Percentiles rank a stretch among this genome's conserved stretches.
These are phyloP conservation scores for Aphelinus atriplicis DNA, from an alignment of 1,140 invertebrate genomes.

Conservation along the genomic window DNA sequence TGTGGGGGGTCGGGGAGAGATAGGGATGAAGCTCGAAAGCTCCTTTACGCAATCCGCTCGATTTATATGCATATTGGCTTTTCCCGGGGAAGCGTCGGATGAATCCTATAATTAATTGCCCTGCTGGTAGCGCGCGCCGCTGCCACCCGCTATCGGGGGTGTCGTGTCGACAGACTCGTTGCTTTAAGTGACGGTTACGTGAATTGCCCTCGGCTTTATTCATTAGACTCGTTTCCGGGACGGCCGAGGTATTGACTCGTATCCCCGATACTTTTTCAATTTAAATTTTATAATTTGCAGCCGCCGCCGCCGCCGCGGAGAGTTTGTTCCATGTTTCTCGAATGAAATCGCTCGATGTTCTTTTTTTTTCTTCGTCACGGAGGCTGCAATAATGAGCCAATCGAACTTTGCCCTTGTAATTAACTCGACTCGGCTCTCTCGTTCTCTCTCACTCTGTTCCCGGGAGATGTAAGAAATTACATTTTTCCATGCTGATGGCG, in stretches of 20 bases:
- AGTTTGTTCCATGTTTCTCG: not conserved
- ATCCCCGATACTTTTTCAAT: slow-evolving; percentile 11
- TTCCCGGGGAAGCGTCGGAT: slow-evolving; percentile 19
- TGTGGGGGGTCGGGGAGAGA: slow-evolving; percentile 18
- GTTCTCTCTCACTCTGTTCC: no score
- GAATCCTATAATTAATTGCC: slow-evolving; percentile 40
- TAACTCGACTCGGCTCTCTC: no score
- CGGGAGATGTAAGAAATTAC: no score
- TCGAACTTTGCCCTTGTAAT: no score
- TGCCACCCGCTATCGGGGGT: not conserved
- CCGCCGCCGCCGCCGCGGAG: not conserved
- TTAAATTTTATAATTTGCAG: slow-evolving; percentile 9
- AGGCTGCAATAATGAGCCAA: no score
- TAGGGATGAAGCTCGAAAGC: slow-evolving; percentile 15
- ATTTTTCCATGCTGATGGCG: no score
- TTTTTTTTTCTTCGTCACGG: no score
- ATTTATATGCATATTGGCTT: slow-evolving; percentile 42
- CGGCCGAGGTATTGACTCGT: slow-evolving; percentile 23
- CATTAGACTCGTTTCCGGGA: not conserved
- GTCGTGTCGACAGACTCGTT: not conserved
- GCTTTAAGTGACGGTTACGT: no score
- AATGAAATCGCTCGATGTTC: not conserved
- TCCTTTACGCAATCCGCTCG: slow-evolving; percentile 36
- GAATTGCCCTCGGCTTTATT: slow-evolving; percentile 7
- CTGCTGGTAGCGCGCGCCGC: no score